phyloP scores from a whole-genome alignment of 2,888 invertebrate genomes.

The Rhagonycha fulva region DNA sequence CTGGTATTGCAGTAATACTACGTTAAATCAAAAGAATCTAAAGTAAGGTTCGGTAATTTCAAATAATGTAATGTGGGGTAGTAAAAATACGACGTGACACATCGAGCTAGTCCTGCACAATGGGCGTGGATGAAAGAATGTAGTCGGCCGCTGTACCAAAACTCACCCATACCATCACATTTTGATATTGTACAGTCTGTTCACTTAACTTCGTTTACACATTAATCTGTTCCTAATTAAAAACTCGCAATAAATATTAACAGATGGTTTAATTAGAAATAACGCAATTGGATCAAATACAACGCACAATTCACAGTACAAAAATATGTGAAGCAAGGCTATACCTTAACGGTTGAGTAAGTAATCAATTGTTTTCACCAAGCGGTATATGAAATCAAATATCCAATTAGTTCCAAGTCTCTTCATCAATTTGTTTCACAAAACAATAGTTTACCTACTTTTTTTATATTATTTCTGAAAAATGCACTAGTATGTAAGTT shows the following conservation, averaged over 20 bases:
- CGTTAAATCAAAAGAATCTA: background rate
- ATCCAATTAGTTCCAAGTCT: conserved; percentile 21
- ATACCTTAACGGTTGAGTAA: conserved; percentile 22
- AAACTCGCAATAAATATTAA: background rate
- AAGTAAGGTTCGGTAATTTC: background rate
- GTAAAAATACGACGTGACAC: conserved; percentile 6
- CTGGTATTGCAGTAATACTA: background rate
- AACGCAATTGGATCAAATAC: background rate
- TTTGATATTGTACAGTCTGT: conserved; percentile 11
- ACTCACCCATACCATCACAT: conserved; percentile 1
- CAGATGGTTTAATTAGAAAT: conserved; percentile 1
- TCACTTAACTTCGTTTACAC: background rate
- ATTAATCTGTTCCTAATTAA: background rate
- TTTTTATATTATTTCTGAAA: background rate
- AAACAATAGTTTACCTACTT: background rate
- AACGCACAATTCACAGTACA: conserved; percentile 7
- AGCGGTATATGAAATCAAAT: conserved; percentile 23
- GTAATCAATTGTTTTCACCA: conserved; percentile 25
- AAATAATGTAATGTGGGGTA: conserved; percentile 5
- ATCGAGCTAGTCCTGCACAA: conserved; percentile 13
- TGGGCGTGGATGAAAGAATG: conserved; percentile 26
- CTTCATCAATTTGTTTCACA: background rate
- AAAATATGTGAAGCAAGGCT: conserved; percentile 22
- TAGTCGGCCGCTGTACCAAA: conserved; percentile 19
- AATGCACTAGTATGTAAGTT: background rate